These are phyloP conservation scores for Nomada fucata DNA, from an alignment of 2,888 invertebrate species.

Conservation along the genomic window DNA sequence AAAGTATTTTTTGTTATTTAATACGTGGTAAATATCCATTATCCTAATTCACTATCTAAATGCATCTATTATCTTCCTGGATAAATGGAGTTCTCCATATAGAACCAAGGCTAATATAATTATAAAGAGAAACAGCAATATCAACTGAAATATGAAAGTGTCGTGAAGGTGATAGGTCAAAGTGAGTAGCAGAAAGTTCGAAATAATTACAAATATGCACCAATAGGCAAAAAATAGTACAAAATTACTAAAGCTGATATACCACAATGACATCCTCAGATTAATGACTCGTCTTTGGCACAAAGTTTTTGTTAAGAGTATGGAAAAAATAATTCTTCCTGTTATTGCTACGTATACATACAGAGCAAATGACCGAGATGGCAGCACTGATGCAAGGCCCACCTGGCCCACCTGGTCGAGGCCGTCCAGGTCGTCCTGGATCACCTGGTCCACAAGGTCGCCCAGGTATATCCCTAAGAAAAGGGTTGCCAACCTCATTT, in stretches of 20 bases:
- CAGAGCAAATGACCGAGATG: conserved; percentile 91
- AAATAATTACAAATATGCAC: background rate
- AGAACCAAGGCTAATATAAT: too few relatives aligned
- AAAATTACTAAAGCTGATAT: background rate
- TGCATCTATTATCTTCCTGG: too few relatives aligned
- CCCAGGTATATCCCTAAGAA: conserved; percentile 67
- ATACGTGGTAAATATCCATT: too few relatives aligned
- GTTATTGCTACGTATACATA: conserved; percentile 56
- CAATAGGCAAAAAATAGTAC: background rate
- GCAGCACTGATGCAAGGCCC: conserved; percentile 87
- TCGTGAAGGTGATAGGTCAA: too few relatives aligned
- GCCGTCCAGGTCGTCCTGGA: conserved; percentile 89
- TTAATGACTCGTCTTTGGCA: background rate
- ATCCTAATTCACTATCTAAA: too few relatives aligned
- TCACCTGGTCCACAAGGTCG: conserved; percentile 89
- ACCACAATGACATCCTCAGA: background rate
- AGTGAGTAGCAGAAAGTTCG: background rate
- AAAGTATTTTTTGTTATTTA: too few relatives aligned
- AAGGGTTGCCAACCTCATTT: conserved; percentile 41
- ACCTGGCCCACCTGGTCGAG: conserved; percentile 88
- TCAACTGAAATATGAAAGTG: too few relatives aligned
- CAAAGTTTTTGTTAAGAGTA: background rate
- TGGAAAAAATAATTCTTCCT: conserved; percentile 44
- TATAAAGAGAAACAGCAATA: too few relatives aligned
- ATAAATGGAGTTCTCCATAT: too few relatives aligned